These are phyloP conservation scores for Parazoanthus swiftii DNA, from an alignment of 92 coral and sea anemone species.

Conservation along the genomic window DNA sequence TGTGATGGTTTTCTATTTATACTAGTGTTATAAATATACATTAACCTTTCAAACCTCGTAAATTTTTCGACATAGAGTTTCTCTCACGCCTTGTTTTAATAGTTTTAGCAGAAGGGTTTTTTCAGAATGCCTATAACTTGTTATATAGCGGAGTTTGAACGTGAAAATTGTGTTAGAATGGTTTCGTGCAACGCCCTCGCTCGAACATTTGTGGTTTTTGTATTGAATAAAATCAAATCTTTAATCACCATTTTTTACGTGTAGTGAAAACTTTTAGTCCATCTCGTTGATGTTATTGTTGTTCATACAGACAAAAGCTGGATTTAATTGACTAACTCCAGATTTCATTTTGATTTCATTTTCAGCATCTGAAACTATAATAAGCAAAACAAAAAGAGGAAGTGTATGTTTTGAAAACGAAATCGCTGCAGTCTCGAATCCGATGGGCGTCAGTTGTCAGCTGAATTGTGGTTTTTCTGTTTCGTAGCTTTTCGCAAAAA, in stretches of 20 bases:
- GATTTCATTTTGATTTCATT: too few relatives aligned
- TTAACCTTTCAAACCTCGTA: conserved; percentile 1
- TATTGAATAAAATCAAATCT: not conserved
- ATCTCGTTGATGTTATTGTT: not conserved
- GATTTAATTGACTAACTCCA: not conserved
- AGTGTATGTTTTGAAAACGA: too few relatives aligned
- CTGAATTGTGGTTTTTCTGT: too few relatives aligned
- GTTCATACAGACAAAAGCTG: not conserved
- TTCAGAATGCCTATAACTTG: not conserved
- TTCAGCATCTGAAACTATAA: not conserved
- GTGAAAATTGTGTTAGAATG: not conserved
- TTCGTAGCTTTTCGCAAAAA: too few relatives aligned
- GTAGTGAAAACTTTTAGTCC: not conserved
- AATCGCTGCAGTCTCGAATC: too few relatives aligned
- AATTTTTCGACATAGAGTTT: not conserved
- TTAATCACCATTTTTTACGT: not conserved
- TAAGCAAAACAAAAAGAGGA: not conserved
- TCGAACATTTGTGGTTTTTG: not conserved
- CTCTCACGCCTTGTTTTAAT: not conserved
- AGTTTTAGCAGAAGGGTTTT: not conserved
- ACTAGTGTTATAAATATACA: not conserved
- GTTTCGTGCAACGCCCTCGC: conserved; percentile 25
- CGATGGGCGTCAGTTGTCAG: too few relatives aligned
- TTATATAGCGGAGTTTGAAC: not conserved
- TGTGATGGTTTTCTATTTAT: not conserved